A percentile compares a stretch with the other conserved stretches of the same genome.
phyloP scores from a whole-genome alignment of 2,888 invertebrate species.

The Clunio marinus region DNA sequence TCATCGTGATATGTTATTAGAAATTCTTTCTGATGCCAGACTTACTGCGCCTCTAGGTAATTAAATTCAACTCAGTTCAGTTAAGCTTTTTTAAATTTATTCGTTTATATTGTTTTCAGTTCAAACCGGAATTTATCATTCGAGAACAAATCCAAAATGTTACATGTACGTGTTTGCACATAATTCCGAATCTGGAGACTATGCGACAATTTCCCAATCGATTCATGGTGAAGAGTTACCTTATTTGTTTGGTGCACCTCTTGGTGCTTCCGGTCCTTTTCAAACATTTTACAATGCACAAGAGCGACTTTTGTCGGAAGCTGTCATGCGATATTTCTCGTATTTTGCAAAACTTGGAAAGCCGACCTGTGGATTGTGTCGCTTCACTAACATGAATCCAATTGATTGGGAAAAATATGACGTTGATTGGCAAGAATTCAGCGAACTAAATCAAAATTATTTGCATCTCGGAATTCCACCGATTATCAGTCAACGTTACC shows the following conservation, averaged over 20 bases:
- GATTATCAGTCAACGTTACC: conserved; percentile 67
- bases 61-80: neutral
- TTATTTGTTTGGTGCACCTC: conserved; percentile 80
- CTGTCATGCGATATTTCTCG: conserved; percentile 82
- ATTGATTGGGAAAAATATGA: conserved; percentile 67
- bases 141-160: conserved; percentile 68
- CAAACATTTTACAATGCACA: conserved; percentile 68
- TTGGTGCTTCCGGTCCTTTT: conserved; percentile 68
- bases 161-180: conserved; percentile 88
- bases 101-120: conserved; percentile 46
- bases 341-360: conserved; percentile 86
- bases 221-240: conserved; percentile 84
- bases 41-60: conserved; percentile 69
- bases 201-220: conserved; percentile 69
- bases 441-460: conserved; percentile 68
- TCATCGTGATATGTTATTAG: conserved; percentile 74
- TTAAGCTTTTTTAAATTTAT: neutral
- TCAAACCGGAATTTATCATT: conserved; percentile 70
- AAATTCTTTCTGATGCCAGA: conserved; percentile 83
- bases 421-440: conserved; percentile 81
- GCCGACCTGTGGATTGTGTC: conserved; percentile 69
- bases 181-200: conserved; percentile 72
- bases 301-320: conserved; percentile 77
- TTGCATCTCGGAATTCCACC: conserved; percentile 74
- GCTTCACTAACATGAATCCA: conserved; percentile 60